A percentile compares a stretch with the other conserved stretches of the same genome.
These are phyloP conservation scores for Andrena minutula DNA, from an alignment of 2,888 invertebrate species.

Conservation along the genomic window DNA sequence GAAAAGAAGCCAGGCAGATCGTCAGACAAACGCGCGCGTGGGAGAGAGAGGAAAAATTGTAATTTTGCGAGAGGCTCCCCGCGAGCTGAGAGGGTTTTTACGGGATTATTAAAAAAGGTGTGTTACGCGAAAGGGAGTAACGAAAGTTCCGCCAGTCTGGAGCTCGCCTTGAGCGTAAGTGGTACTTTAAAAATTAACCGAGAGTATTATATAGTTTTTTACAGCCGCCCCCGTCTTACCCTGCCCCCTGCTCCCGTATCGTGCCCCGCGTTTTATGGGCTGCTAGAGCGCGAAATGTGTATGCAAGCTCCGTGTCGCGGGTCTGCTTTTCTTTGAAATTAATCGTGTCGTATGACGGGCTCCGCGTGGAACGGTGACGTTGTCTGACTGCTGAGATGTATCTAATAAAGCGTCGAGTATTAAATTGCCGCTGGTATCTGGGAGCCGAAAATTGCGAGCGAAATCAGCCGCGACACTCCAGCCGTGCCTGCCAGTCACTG, in stretches of 20 bases:
- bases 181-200: slow-evolving; percentile 78
- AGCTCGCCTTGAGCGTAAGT: slow-evolving; percentile 67
- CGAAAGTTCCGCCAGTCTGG: slow-evolving; percentile 58
- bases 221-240: slow-evolving; percentile 64
- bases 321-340: slow-evolving; percentile 1
- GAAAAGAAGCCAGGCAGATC: slow-evolving; percentile 50
- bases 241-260: slow-evolving; percentile 20
- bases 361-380: slow-evolving; percentile 18
- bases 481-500: background rate
- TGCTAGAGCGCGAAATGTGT: slow-evolving; percentile 62
- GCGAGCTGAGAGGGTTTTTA: slow-evolving; percentile 64
- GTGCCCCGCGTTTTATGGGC: slow-evolving; percentile 65
- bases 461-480: slow-evolving; percentile 26
- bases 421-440: slow-evolving; percentile 21
- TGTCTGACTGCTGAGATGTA: slow-evolving; percentile 21
- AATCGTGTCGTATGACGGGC: slow-evolving; percentile 22
- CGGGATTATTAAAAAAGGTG: slow-evolving; percentile 67
- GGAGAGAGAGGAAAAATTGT: slow-evolving; percentile 55
- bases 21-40: slow-evolving; percentile 54
- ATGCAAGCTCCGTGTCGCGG: slow-evolving; percentile 10
- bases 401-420: slow-evolving; percentile 42
- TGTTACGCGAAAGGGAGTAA: slow-evolving; percentile 46
- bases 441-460: slow-evolving; percentile 12
- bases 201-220: slow-evolving; percentile 74
- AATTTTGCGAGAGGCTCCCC: slow-evolving; percentile 67